Evolutionary conservation across 1,140 invertebrate genomes (phyloP), one percentile per base, ranked within the genome.

Genomic region (Drosophila auraria): DNA sequence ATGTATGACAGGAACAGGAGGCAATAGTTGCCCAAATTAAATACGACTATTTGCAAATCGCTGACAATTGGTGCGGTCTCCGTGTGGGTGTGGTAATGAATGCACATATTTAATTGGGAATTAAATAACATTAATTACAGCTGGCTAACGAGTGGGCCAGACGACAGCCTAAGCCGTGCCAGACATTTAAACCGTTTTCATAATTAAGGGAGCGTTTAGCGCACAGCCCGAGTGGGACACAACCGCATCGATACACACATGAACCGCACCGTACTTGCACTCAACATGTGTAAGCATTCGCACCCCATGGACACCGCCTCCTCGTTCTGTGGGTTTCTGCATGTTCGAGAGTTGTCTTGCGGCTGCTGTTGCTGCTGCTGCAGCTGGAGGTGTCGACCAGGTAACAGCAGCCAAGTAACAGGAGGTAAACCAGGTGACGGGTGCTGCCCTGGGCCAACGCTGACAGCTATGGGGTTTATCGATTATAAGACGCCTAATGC

Each of bases 401-500:
- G 51, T 56, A 45, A 66, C 62, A 50, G 12, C 30, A 25, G 23
- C 20, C 30, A n/a, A 20, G 17, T 30, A 36, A 36, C 33, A 36
- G 44, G 17, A 25, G 42, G 58, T 44, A 47, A 25, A 62, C 60
- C 20, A 27, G 33, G n/a, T 8, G 25, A 4, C 71, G 23, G 38
- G 20, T 42, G 12, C 17, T 17, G 44, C 51, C 17, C 45, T 36
- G 40, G 54, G 66, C 69, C 53, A 25, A 33, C 8, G 66, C 70
- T 49, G 79, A 76, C 82, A 54, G 78, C 63, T 58, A 82, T 82
- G 70, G 66, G 84, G 65, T 69, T 90, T 86, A 90, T 90, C 87
- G 86, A 91, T 90, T 90, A 62, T 80, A 64, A 74, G 82, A 81
- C 42, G 82, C 53, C 78, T 82, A 77, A 71, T 71, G 65, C 61